Conservation (phyloP, 2,113 vertebrate species). For the Ornithorhynchus anatinus region DNA sequence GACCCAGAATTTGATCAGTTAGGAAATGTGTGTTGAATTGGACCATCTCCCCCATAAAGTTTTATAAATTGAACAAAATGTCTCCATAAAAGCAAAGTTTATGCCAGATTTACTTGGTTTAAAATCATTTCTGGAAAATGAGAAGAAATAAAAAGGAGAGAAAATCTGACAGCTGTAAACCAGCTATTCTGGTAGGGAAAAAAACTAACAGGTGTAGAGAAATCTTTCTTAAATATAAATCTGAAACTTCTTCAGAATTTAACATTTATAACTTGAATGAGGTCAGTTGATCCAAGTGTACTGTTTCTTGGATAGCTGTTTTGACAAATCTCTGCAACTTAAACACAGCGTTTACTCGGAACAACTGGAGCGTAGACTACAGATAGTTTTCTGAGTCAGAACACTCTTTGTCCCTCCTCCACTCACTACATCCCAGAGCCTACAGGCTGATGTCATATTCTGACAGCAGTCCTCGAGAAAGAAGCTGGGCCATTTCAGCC, state of each 20-base stretch:
- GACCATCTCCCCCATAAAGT: not conserved
- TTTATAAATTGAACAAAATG: not conserved
- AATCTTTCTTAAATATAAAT: not conserved
- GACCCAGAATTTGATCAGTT: too few species aligned
- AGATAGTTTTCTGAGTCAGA: constrained; percentile 49
- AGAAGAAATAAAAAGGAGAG: not conserved
- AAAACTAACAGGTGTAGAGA: not conserved
- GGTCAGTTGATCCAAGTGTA: not conserved
- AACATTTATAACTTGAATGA: not conserved
- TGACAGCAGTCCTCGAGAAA: constrained; percentile 39
- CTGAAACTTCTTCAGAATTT: not conserved
- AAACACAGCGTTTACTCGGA: constrained; percentile 25
- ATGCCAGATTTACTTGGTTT: not conserved
- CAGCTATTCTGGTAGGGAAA: not conserved
- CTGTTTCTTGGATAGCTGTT: not conserved
- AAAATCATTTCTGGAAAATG: not conserved
- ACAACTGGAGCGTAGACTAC: constrained; percentile 48
- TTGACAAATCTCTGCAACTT: constrained; percentile 19
- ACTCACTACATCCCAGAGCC: constrained; percentile 39
- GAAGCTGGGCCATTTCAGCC: constrained; percentile 41
- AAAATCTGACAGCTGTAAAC: not conserved
- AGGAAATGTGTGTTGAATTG: too few species aligned
- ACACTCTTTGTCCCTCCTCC: constrained; percentile 55
- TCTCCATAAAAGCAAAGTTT: not conserved
- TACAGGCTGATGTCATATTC: constrained; percentile 50